Evolutionary conservation across 2,113 vertebrate species (phyloP).

Genomic region (Amazona vittata): DNA sequence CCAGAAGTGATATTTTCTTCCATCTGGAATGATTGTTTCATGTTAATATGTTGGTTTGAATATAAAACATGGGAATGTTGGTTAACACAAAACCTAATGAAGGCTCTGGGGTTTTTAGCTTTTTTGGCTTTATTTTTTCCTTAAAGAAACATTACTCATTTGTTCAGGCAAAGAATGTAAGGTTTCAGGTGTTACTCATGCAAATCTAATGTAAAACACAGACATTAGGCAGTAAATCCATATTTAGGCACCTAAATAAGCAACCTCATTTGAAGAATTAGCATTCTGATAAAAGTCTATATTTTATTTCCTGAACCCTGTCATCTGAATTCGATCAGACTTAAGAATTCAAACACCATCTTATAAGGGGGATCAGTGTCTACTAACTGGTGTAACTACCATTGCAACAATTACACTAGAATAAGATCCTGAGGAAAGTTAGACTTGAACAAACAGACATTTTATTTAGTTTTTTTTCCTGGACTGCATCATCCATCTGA

Average conservation of each 20-base stretch:
- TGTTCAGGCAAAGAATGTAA: slow-evolving; percentile 45
- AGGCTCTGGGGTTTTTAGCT: slow-evolving; percentile 59
- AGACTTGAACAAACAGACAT: not conserved
- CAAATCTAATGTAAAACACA: slow-evolving; percentile 45
- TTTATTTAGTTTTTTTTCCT: not conserved
- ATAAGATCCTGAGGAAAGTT: not conserved
- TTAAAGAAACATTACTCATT: slow-evolving; percentile 59
- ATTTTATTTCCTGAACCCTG: slow-evolving; percentile 1
- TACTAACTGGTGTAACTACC: not conserved
- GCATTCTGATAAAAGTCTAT: not conserved
- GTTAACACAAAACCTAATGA: slow-evolving; percentile 69
- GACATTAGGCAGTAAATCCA: slow-evolving; percentile 23
- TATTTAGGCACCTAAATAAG: slow-evolving; percentile 42
- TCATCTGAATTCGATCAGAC: not conserved
- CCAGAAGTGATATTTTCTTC: slow-evolving; percentile 61
- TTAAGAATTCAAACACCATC: not conserved
- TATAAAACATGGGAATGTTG: slow-evolving; percentile 65
- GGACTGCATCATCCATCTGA: not conserved
- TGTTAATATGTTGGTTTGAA: slow-evolving; percentile 59
- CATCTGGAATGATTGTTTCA: slow-evolving; percentile 69
- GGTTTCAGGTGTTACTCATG: slow-evolving; percentile 32
- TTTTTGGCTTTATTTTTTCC: slow-evolving; percentile 46
- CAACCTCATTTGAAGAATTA: slow-evolving; percentile 34
- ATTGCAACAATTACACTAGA: not conserved
- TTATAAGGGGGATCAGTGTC: not conserved